Evolutionary conservation across 2,888 invertebrate species (phyloP), one percentile per base, ranked within the genome.

Genomic region (Brachylomia viminalis): DNA sequence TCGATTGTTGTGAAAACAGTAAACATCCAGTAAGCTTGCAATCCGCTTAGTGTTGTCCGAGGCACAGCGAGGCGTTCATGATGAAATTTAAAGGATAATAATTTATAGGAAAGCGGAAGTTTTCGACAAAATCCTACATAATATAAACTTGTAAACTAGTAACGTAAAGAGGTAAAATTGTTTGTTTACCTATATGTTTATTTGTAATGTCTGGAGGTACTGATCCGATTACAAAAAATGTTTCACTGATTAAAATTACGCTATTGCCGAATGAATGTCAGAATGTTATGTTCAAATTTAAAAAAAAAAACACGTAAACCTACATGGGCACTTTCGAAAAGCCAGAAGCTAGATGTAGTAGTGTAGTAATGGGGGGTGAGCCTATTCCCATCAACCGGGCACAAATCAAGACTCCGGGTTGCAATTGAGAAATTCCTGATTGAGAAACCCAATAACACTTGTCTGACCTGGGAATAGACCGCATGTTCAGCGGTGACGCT

Each of bases 1-100:
- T 81, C 89, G 87, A 90, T 91, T 91, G 89, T 88, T 82, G 66
- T 68, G 89, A 88, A 91, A 90, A 92, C 92, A 92, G 90, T 90
- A 87, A 89, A 87, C 86, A 80, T 83, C 69, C 78, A 81, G 83
- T 90, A 91, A 90, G 89, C 87, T 54, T 76, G 61, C 87, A 90
- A 92, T 90, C 91, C 89, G 85, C 89, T 92, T 91, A 91, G 79
- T 78, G 47, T 47, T 66, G 77, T 64, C 69, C 27, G 85, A 27
- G 87, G 70, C 73, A 85, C 86, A 86, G 65, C 73, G 78, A 77
- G 87, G 2, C 33, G 1, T n/a, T 42, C 2, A 20, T 20, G 30
- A 56, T 45, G 1, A 58, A 58, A 59, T 66, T 62, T 66, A 69
- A 56, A 56, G n/a, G 15, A 61, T 42, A 23, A n/a, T 33, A 49